A percentile compares a stretch with the other conserved stretches of the same genome.
phyloP scores from a whole-genome alignment of 2,797 vertebrate genomes.

The Darevskia nairensis region DNA sequence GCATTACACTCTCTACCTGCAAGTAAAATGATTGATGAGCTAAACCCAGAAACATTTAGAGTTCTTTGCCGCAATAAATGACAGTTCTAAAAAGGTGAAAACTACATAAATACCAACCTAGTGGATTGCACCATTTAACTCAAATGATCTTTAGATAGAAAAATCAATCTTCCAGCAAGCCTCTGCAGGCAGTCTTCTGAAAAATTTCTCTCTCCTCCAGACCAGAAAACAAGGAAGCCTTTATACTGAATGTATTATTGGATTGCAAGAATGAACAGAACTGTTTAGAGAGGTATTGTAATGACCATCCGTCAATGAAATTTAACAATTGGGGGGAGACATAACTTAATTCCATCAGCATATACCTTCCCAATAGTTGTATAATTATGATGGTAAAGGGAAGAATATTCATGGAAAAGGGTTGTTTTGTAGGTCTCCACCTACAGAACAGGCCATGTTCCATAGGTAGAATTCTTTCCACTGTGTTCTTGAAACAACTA shows the following conservation, averaged over 20 bases:
- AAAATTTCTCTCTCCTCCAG: conserved; percentile 18
- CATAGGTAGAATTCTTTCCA: not conserved
- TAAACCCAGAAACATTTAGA: conserved; percentile 17
- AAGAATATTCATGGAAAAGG: conserved; percentile 3
- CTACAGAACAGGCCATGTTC: not conserved
- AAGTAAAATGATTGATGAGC: conserved; percentile 29
- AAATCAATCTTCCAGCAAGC: conserved; percentile 48
- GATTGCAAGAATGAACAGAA: conserved; percentile 8
- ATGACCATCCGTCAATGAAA: not conserved
- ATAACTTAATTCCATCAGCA: not conserved
- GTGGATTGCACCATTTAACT: conserved; percentile 46
- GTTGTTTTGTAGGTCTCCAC: not conserved
- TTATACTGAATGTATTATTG: not conserved
- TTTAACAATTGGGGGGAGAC: not conserved
- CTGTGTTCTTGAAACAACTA: not conserved
- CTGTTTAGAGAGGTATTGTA: not conserved
- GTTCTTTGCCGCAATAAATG: conserved; percentile 34
- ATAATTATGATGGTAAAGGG: not conserved
- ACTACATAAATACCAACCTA: conserved; percentile 32
- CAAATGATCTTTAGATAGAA: conserved; percentile 55
- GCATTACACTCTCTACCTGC: not conserved
- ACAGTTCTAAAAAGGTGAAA: conserved; percentile 53
- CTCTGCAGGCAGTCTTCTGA: conserved; percentile 27
- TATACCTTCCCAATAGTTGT: not conserved
- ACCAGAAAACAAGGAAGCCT: conserved; percentile 25